phyloP scores from a whole-genome alignment of 2,888 invertebrate species.

The Tetheella fluctuosa region DNA sequence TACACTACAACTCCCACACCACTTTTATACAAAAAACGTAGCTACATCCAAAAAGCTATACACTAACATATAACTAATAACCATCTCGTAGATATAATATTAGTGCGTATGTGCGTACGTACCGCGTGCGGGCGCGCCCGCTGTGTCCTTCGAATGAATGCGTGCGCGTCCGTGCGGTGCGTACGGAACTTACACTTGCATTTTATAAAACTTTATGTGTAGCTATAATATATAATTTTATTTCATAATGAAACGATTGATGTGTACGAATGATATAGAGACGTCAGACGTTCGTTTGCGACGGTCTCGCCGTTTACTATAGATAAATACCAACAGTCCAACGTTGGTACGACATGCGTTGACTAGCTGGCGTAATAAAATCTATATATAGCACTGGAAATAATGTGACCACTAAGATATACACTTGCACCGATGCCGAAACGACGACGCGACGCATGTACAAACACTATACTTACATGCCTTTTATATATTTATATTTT shows the following conservation, averaged over 20 bases:
- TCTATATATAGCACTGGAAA: conserved; percentile 34
- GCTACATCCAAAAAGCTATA: conserved; percentile 74
- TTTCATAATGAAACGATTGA: conserved; percentile 68
- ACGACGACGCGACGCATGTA: conserved; percentile 1
- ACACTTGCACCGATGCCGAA: conserved; percentile 3
- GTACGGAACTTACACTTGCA: conserved; percentile 36
- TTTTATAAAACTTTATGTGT: conserved; percentile 56
- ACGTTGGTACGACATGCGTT: conserved; percentile 37
- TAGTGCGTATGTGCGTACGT: conserved; percentile 17
- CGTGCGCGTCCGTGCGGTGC: conserved; percentile 21
- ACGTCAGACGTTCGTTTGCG: conserved; percentile 27
- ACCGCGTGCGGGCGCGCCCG: conserved; percentile 24
- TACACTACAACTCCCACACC: conserved; percentile 38
- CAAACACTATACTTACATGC: conserved; percentile 5
- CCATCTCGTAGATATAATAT: conserved; percentile 41
- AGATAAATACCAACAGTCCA: conserved; percentile 22
- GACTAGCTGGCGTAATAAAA: conserved; percentile 48
- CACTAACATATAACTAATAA: conserved; percentile 72
- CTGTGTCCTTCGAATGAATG: no score
- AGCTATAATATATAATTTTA: conserved; percentile 53
- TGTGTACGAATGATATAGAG: conserved; percentile 77
- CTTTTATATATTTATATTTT: conserved; percentile 1
- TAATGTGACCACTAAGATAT: background rate
- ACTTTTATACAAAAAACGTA: conserved; percentile 58
- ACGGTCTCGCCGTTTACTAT: background rate